Evolutionary conservation across 2,797 vertebrate genomes (phyloP), one percentile per base, ranked within the genome.

Genomic region (Alcedo quadribrachys): DNA sequence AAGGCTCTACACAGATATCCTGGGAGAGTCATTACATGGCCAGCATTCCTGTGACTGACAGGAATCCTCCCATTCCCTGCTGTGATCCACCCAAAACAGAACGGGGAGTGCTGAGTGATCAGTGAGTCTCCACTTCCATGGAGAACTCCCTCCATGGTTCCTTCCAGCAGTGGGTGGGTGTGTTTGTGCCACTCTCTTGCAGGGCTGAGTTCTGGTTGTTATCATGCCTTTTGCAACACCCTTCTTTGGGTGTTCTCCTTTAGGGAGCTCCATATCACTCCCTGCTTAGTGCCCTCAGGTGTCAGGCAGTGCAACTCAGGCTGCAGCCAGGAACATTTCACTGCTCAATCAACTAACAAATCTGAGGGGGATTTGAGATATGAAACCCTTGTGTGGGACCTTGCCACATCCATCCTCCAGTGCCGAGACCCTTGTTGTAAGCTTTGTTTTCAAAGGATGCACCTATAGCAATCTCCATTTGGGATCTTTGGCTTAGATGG

Each of bases 101-200:
- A n/a, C 53, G 8, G 18, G 32, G 28, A 65, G 57, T 2, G 2
- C 12, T 40, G 50, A 35, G 19, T 7, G 21, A 57, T 21, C 40
- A 37, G 51, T 0, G 3, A 2, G 0, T 18, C 46, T 13, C 46
- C 12, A 43, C 15, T 43, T 21, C 43, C 15, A 15, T 0, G 2
- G 7, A 30, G 55, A 69, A 37, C 32, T 17, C 17, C 21, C 10
- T 28, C 14, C 0, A 8, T 22, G 40, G 10, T 46, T 33, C 45
- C 12, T 46, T 33, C 45, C 12, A 46, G 18, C 0, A 4, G 17
- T 9, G 14, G 14, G 7, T 2, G 28, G 16, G 27, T 3, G 22
- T 2, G 11, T 7, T 16, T 8, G 48, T 33, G 65, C 45, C 8
- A 2, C 3, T 78, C 4, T 2, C 43, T 35, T 21, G 57, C 30